Percentiles rank a stretch among this genome's conserved stretches.
Conservation (phyloP, 2,113 vertebrate genomes). For the Cyprinodon brontotheroides region DNA sequence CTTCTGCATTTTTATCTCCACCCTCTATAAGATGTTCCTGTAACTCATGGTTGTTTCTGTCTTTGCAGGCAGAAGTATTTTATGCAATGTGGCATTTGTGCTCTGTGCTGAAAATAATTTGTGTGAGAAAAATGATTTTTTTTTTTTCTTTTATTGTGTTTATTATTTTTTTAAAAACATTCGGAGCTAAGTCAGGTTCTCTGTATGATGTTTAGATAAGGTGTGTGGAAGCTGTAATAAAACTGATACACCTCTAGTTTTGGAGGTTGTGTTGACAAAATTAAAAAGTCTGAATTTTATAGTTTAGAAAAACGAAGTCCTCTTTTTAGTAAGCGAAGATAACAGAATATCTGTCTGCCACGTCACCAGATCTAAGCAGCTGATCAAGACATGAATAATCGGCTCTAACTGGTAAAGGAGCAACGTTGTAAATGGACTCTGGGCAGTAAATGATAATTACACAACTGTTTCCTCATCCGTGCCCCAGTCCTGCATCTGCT, state of each 20-base stretch:
- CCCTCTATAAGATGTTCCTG: neutral
- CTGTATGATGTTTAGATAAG: no score
- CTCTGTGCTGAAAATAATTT: neutral
- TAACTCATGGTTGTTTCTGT: neutral
- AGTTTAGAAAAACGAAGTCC: no score
- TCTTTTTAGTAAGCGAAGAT: no score
- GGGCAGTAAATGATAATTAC: neutral
- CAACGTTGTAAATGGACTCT: neutral
- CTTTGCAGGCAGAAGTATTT: neutral
- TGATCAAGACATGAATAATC: no score
- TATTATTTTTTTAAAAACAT: no score
- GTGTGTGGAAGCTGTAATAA: neutral
- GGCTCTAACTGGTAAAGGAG: no score
- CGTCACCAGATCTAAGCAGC: no score
- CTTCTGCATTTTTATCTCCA: no score
- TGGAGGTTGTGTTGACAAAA: neutral
- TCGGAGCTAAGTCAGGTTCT: neutral
- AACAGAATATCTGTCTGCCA: no score
- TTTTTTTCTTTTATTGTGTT: no score
- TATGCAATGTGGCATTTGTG: neutral
- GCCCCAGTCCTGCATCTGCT: neutral
- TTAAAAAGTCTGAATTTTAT: no score
- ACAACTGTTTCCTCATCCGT: neutral
- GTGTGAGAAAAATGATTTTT: neutral
- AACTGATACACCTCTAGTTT: neutral